Conservation (phyloP, 2,888 invertebrate genomes). For the Philhelius pedissequus region DNA sequence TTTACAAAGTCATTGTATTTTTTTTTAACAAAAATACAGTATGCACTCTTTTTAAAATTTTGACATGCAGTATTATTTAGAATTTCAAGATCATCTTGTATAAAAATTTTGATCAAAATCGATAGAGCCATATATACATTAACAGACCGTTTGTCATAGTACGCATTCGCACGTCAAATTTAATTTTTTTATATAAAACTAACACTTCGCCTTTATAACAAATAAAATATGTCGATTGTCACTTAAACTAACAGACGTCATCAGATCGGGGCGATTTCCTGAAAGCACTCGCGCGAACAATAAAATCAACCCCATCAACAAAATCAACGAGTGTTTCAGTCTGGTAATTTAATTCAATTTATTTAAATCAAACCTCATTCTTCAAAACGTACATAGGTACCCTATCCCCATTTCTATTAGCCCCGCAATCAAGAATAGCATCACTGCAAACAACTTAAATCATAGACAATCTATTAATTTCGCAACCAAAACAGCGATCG, state of each 20-base stretch:
- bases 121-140: too few species aligned
- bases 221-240: neutral
- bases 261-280: neutral
- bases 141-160: too few species aligned
- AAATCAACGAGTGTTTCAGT: neutral
- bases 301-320: neutral
- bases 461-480: slow-evolving; percentile 18
- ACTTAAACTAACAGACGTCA: neutral
- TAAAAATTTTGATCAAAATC: too few species aligned
- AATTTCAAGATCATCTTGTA: too few species aligned
- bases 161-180: too few species aligned
- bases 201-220: too few species aligned
- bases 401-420: neutral
- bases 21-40: too few species aligned
- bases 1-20: too few species aligned
- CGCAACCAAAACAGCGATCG: neutral
- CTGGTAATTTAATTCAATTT: slow-evolving; percentile 27
- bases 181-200: too few species aligned
- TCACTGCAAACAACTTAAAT: neutral
- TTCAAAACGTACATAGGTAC: too few species aligned
- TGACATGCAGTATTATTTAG: too few species aligned
- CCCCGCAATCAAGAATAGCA: neutral
- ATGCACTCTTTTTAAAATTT: too few species aligned
- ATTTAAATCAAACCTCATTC: slow-evolving; percentile 9
- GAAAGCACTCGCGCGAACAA: neutral